phyloP scores from a whole-genome alignment of 2,113 vertebrate species.

The Syngnathoides biaculeatus region DNA sequence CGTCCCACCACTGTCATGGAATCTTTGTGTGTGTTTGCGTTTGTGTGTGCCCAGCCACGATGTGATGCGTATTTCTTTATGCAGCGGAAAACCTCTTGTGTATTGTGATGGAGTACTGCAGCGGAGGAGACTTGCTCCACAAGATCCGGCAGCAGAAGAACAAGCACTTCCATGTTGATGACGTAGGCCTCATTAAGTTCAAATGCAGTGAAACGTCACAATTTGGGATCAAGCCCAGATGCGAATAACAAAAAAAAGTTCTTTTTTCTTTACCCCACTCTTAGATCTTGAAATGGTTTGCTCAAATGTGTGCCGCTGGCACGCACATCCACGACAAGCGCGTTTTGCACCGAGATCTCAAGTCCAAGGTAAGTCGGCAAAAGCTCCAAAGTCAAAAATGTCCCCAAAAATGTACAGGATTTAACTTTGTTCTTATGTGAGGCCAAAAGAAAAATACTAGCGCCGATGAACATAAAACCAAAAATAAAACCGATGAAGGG shows the following conservation, averaged over 20 bases:
- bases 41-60: slow-evolving; percentile 10
- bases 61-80: slow-evolving; percentile 39
- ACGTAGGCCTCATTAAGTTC: slow-evolving; percentile 62
- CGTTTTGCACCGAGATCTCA: slow-evolving; percentile 89
- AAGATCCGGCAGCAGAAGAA: slow-evolving; percentile 81
- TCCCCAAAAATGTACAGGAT: too few species aligned
- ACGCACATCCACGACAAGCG: slow-evolving; percentile 84
- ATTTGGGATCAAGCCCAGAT: neutral
- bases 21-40: neutral
- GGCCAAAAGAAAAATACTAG: too few species aligned
- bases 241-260: too few species aligned
- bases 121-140: slow-evolving; percentile 85
- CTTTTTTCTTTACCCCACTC: slow-evolving; percentile 9
- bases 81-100: slow-evolving; percentile 81
- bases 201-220: too few species aligned
- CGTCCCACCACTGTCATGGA: slow-evolving; percentile 33
- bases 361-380: slow-evolving; percentile 80
- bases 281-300: slow-evolving; percentile 89
- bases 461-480: too few species aligned
- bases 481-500: too few species aligned
- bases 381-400: too few species aligned
- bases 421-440: too few species aligned
- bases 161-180: slow-evolving; percentile 76
- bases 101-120: slow-evolving; percentile 92
- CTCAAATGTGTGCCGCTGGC: slow-evolving; percentile 85